Evolutionary conservation across 2,113 vertebrate species (phyloP).

Genomic region (Falcunculus frontatus): DNA sequence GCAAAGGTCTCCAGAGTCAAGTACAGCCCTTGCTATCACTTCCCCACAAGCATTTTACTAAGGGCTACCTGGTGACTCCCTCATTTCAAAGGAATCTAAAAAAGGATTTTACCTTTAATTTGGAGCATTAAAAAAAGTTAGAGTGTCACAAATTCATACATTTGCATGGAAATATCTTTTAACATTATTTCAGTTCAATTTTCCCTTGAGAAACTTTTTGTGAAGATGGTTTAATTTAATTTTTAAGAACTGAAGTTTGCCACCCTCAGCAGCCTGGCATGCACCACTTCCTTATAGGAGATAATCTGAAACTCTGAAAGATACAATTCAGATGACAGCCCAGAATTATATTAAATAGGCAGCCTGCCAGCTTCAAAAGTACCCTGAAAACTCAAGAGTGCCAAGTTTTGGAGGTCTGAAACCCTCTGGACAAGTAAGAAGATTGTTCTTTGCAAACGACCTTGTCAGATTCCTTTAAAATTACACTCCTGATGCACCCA

Average conservation of each 20-base stretch:
- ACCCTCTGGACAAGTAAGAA: not conserved
- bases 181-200: not conserved
- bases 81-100: not conserved
- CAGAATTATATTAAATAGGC: not conserved
- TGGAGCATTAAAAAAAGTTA: not conserved
- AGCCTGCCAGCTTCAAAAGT: not conserved
- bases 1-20: not conserved
- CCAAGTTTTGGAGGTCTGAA: not conserved
- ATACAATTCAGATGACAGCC: not conserved
- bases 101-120: not conserved
- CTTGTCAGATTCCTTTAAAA: conserved; percentile 56
- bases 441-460: not conserved
- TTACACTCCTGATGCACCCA: conserved; percentile 6
- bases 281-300: not conserved
- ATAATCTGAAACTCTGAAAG: not conserved
- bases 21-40: not conserved
- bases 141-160: not conserved
- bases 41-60: not conserved
- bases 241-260: not conserved
- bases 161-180: not conserved
- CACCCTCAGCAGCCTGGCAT: accelerated
- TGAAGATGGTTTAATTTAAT: not conserved
- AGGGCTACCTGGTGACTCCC: not conserved
- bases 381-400: not conserved
- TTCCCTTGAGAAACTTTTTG: not conserved